Evolutionary conservation across 2,113 vertebrate genomes (phyloP), one percentile per base, ranked within the genome.

Genomic region (Eudorcas thomsonii): DNA sequence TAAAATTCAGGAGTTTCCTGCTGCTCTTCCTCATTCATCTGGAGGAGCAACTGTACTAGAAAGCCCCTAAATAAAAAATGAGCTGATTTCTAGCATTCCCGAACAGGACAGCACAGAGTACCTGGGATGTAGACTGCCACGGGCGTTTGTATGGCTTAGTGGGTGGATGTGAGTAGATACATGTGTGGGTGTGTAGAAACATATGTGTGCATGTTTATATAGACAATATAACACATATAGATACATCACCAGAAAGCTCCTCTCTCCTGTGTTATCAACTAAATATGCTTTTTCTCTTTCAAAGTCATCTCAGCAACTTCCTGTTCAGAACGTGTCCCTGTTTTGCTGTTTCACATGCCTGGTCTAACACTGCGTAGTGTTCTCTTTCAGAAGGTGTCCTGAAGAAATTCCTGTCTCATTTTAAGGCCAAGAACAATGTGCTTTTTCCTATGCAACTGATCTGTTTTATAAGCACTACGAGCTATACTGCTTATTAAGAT

Each of bases 1-100:
- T 97, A 98, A 98, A 94, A 98, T 97, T 98, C 98, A 98, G 98
- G 98, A 98, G 98, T 99, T 99, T 99, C 98, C 99, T 99, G 99
- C 98, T 98, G 94, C 94, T 86, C n/a, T 81, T 86, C 33, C 23
- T 80, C 89, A 86, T 82, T 88, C 36, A 80, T 59, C 21, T 84
- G 39, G 36, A 86, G 77, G 26, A 88, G 88, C 19, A 74, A 80
- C 15, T 71, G 45, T 9, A 16, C 45, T 33, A 88, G 62, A 90
- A 92, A 77, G 33, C 15, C 10, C 59, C 17, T 7, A 86, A 14
- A 71, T 39, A 25, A 88, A 90, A 78, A 86, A 7, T 9, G 19
- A 45, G 28, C 25, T 77, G 81, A 64, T 36, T 55, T 54, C 74
- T 50, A 83, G 33, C 30, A 57, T 59, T 88, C 30, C 78, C 33